Evolutionary conservation across 2,113 vertebrate species (phyloP).

Genomic region (Siphamia tubifer): DNA sequence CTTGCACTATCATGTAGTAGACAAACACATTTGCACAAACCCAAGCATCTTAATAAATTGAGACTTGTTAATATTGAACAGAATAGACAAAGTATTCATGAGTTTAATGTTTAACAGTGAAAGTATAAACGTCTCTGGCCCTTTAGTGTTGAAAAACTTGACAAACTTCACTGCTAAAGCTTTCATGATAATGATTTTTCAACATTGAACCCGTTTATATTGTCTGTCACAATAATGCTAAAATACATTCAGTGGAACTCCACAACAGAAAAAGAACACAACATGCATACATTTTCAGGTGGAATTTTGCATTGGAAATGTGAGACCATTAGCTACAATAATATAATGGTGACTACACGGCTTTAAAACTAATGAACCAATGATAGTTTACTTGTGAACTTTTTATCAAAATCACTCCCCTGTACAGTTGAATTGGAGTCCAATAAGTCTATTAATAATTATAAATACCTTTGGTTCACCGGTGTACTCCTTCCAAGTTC

Average conservation of each 20-base stretch:
- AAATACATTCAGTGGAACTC: too few species aligned
- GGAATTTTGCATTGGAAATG: background rate
- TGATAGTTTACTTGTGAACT: background rate
- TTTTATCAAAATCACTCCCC: background rate
- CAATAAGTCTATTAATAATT: too few species aligned
- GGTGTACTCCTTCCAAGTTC: conserved; percentile 3
- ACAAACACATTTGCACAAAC: background rate
- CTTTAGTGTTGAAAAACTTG: background rate
- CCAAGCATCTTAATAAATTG: background rate
- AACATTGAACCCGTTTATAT: background rate
- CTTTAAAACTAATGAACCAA: background rate
- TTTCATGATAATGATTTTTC: background rate
- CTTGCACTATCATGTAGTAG: background rate
- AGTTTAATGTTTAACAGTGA: background rate
- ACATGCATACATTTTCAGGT: too few species aligned
- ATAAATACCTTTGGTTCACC: conserved; percentile 43
- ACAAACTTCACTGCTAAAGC: background rate
- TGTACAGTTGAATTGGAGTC: background rate
- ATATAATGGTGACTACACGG: background rate
- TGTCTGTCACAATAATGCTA: background rate
- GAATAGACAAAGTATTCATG: background rate
- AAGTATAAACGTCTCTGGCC: background rate
- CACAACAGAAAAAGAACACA: too few species aligned
- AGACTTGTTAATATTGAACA: background rate
- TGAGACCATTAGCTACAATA: background rate